phyloP scores from a whole-genome alignment of 2,113 vertebrate genomes.

The Physeter macrocephalus region DNA sequence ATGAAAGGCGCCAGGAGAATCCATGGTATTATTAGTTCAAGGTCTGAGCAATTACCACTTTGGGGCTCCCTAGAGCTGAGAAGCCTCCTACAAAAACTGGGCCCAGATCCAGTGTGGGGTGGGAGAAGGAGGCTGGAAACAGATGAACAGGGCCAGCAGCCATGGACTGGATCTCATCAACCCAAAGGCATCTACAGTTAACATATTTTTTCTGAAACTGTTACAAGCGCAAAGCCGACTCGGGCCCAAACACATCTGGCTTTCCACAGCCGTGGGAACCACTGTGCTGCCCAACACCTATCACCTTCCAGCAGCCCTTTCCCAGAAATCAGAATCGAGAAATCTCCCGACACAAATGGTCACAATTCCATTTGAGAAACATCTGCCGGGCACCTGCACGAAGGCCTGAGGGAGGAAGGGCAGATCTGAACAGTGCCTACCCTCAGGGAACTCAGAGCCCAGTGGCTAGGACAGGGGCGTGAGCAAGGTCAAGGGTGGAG shows the following conservation, averaged over 20 bases:
- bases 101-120: neutral
- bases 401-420: neutral
- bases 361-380: neutral
- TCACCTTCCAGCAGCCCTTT: neutral
- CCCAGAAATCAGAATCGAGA: neutral
- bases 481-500: neutral
- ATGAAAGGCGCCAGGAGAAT: constrained; percentile 1
- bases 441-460: neutral
- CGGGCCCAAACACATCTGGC: neutral
- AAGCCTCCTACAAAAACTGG: neutral
- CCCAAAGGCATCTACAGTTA: neutral
- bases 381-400: accelerated
- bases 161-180: neutral
- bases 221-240: neutral
- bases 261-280: neutral
- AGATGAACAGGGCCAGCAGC: neutral
- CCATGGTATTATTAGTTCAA: constrained; percentile 29
- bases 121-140: neutral
- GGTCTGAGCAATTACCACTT: constrained; percentile 7
- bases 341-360: neutral
- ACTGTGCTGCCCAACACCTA: accelerated
- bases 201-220: neutral
- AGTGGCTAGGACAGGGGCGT: neutral
- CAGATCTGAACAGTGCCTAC: neutral
- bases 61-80: neutral